A percentile compares a stretch with the other conserved stretches of the same genome.
phyloP scores from a whole-genome alignment of 1,140 invertebrate genomes.

The Ceratina australensis region DNA sequence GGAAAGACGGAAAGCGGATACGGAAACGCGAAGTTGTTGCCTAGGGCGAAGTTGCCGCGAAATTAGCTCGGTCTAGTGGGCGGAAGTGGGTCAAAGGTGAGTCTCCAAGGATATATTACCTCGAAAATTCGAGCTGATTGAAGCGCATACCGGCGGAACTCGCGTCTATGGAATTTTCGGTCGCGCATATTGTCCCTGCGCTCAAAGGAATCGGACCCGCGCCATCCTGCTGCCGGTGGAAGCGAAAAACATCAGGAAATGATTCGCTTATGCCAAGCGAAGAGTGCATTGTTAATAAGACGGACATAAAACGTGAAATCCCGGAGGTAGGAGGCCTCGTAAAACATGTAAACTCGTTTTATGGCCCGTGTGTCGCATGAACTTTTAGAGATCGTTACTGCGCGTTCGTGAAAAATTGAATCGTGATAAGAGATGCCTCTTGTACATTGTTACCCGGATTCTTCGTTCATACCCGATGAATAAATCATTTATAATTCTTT shows the following conservation, averaged over 20 bases:
- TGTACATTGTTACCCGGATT: neutral
- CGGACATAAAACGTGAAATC: neutral
- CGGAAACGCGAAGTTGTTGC: slow-evolving; percentile 26
- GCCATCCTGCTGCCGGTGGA: too few relatives aligned
- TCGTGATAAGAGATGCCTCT: slow-evolving; percentile 17
- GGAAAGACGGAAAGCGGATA: neutral
- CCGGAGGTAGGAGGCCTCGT: neutral
- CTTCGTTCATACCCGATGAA: neutral
- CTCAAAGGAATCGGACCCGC: neutral
- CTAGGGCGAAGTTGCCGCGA: slow-evolving; percentile 5
- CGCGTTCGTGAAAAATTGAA: slow-evolving; percentile 16
- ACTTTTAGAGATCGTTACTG: slow-evolving; percentile 7
- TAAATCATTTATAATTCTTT: neutral
- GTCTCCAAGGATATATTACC: slow-evolving; percentile 38
- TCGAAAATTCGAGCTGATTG: slow-evolving; percentile 39
- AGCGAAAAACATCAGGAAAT: neutral
- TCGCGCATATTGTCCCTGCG: neutral
- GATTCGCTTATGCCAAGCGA: neutral
- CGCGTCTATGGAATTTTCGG: slow-evolving; percentile 17
- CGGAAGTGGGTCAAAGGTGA: slow-evolving; percentile 37
- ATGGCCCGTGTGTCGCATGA: neutral
- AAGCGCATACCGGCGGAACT: slow-evolving; percentile 10
- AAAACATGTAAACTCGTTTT: slow-evolving; percentile 19
- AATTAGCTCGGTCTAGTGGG: slow-evolving; percentile 27
- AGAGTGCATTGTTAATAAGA: slow-evolving; percentile 12